Percentiles rank a stretch among this genome's conserved stretches.
Evolutionary conservation across 1,140 invertebrate species (phyloP).

Genomic region (Latrodectus geometricus): DNA sequence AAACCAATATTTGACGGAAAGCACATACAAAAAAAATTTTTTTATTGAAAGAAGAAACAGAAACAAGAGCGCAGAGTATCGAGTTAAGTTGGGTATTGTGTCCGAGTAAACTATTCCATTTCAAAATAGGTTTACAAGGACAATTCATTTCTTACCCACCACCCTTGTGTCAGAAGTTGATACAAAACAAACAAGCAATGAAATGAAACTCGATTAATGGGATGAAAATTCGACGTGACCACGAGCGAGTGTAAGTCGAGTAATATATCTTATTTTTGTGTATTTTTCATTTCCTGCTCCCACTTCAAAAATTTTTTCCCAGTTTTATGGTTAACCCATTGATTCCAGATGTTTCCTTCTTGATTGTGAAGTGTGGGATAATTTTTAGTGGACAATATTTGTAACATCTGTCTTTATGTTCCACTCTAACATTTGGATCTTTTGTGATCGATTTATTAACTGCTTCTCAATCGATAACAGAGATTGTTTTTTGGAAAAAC

Average conservation of each 20-base stretch:
- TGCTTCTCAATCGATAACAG: too few species aligned
- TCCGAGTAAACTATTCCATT: slow-evolving; percentile 49
- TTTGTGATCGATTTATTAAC: too few species aligned
- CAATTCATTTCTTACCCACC: slow-evolving; percentile 36
- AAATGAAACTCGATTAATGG: slow-evolving; percentile 49
- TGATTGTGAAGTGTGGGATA: too few species aligned
- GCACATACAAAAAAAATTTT: neutral
- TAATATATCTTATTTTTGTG: slow-evolving; percentile 2
- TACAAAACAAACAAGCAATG: slow-evolving; percentile 36
- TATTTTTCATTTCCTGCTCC: too few species aligned
- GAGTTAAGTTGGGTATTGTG: slow-evolving; percentile 21
- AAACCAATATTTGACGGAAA: slow-evolving; percentile 37
- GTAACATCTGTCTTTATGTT: too few species aligned
- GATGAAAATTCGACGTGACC: slow-evolving; percentile 54
- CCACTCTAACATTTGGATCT: too few species aligned
- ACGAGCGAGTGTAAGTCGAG: slow-evolving; percentile 9
- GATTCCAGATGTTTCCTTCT: too few species aligned
- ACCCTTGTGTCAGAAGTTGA: slow-evolving; percentile 1
- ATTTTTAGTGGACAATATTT: too few species aligned
- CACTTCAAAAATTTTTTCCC: too few species aligned
- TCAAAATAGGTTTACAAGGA: slow-evolving; percentile 48
- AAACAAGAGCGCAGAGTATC: slow-evolving; percentile 5
- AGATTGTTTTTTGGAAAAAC: too few species aligned
- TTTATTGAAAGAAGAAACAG: neutral
- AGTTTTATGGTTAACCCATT: too few species aligned